Percentiles rank a stretch among this genome's conserved stretches.
phyloP scores from a whole-genome alignment of 2,797 vertebrate genomes.

The Pangasius krempfi region DNA sequence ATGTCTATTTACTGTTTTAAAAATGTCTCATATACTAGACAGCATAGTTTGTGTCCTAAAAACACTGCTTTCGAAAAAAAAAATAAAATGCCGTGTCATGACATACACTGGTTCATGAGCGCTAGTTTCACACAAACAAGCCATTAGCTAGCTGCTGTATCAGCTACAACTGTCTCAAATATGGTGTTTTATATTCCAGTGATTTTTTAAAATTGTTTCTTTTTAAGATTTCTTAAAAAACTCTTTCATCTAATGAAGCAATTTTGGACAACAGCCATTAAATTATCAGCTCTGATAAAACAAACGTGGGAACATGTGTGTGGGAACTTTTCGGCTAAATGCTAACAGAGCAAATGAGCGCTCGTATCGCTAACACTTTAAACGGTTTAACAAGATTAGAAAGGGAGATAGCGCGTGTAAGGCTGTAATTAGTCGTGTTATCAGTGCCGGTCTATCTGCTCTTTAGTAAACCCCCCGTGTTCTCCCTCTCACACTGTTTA shows the following conservation, averaged over 20 bases:
- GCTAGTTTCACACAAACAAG: neutral
- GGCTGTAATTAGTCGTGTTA: slow-evolving; percentile 32
- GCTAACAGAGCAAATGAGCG: neutral
- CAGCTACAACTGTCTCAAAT: neutral
- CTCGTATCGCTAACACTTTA: slow-evolving; percentile 27
- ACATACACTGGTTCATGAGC: neutral
- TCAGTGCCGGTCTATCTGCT: slow-evolving; percentile 30
- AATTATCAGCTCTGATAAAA: slow-evolving; percentile 18
- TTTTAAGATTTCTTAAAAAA: neutral
- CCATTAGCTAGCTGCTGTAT: neutral
- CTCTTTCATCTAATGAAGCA: neutral
- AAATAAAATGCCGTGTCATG: neutral
- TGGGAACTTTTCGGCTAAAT: neutral
- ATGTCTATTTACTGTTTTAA: neutral
- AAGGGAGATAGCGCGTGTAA: slow-evolving; percentile 9
- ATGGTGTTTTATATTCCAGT: neutral
- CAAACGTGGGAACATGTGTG: slow-evolving; percentile 30
- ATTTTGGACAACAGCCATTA: neutral
- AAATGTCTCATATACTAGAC: neutral
- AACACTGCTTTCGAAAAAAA: neutral
- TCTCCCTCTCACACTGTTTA: slow-evolving; percentile 7
- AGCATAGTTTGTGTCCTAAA: neutral
- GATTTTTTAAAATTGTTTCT: neutral
- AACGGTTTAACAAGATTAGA: slow-evolving; percentile 34
- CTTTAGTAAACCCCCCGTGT: neutral